Conservation (phyloP, 1,140 invertebrate genomes). For the Cylas formicarius region DNA sequence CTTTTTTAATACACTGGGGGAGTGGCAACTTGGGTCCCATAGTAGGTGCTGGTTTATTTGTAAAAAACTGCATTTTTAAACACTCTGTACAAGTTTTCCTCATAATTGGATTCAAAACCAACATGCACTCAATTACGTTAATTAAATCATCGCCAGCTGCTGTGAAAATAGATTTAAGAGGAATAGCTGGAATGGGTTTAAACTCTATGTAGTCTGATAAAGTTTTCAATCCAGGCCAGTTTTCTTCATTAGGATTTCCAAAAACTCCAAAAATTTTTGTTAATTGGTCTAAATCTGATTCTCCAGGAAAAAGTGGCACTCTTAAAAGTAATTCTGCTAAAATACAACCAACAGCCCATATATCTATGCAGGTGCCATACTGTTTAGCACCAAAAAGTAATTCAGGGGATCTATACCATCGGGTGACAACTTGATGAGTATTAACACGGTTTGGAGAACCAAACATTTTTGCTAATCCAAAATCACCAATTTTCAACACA, state of each 20-base stretch:
- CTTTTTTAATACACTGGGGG: conserved; percentile 55
- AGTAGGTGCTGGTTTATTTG: conserved; percentile 84
- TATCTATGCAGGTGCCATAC: conserved; percentile 95
- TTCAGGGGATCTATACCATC: conserved; percentile 91
- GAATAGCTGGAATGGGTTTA: conserved; percentile 75
- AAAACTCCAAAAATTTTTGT: conserved; percentile 87
- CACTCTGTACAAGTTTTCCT: conserved; percentile 76
- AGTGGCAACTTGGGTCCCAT: conserved; percentile 72
- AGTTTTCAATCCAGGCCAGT: conserved; percentile 81
- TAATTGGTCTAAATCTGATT: conserved; percentile 94
- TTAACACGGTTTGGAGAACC: conserved; percentile 94
- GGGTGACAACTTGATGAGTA: conserved; percentile 97
- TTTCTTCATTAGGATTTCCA: conserved; percentile 88
- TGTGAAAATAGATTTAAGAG: conserved; percentile 88
- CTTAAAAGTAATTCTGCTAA: conserved; percentile 89
- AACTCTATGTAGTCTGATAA: conserved; percentile 92
- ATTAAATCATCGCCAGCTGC: conserved; percentile 93
- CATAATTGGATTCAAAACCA: conserved; percentile 78
- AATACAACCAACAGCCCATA: conserved; percentile 98
- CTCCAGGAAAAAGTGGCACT: conserved; percentile 91
- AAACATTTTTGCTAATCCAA: conserved; percentile 95
- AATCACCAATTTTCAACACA: conserved; percentile 95
- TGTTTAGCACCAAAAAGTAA: conserved; percentile 90
- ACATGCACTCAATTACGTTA: conserved; percentile 68
- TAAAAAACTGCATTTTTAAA: conserved; percentile 77